Conservation (phyloP, 2,113 vertebrate genomes). For the Spea multiplicata region DNA sequence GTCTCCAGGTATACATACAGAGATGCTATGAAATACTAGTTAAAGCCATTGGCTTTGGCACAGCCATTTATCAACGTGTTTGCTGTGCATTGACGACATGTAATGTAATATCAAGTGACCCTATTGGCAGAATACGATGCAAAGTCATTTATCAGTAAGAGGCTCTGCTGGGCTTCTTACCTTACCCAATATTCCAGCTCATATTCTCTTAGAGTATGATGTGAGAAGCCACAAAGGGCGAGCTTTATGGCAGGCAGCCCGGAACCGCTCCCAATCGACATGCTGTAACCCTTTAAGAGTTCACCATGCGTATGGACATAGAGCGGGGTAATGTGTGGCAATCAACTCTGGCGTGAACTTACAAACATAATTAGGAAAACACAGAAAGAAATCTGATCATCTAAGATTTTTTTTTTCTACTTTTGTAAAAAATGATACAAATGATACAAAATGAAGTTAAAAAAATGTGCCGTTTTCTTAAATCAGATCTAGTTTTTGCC, state of each 20-base stretch:
- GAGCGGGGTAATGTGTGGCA: neutral
- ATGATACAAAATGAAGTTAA: no score
- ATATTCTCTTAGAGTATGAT: slow-evolving; percentile 75
- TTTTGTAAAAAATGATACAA: no score
- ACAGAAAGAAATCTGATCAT: no score
- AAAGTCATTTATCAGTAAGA: slow-evolving; percentile 90
- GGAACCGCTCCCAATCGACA: slow-evolving; percentile 61
- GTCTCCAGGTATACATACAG: neutral
- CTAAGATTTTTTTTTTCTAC: no score
- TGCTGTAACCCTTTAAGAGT: slow-evolving; percentile 57
- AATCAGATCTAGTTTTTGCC: no score
- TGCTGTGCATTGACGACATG: slow-evolving; percentile 95
- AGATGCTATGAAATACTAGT: slow-evolving; percentile 56
- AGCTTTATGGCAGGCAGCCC: slow-evolving; percentile 62
- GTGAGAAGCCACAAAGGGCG: slow-evolving; percentile 76
- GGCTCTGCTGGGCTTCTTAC: slow-evolving; percentile 72
- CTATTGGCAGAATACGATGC: slow-evolving; percentile 94
- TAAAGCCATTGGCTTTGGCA: slow-evolving; percentile 84
- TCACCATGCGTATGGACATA: no score
- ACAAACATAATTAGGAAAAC: no score
- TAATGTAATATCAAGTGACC: slow-evolving; percentile 97
- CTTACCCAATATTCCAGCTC: slow-evolving; percentile 71
- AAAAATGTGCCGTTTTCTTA: no score
- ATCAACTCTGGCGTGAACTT: neutral
- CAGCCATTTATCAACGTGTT: slow-evolving; percentile 95